phyloP scores from a whole-genome alignment of 2,797 vertebrate genomes.

The Onychomys leucogaster region DNA sequence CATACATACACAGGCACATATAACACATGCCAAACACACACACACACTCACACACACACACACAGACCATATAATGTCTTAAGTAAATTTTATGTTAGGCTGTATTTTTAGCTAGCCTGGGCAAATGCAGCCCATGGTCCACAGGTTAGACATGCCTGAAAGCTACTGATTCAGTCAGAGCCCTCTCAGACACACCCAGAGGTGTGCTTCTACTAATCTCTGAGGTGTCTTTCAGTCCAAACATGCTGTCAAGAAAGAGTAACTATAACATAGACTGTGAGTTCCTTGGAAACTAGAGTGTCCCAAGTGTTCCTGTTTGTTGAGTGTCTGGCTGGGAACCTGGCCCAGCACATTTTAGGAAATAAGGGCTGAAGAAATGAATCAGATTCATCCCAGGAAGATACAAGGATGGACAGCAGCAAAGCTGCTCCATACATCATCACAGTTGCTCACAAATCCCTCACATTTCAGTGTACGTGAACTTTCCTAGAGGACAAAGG shows the following conservation, averaged over 20 bases:
- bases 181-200: not conserved
- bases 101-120: not conserved
- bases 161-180: not conserved
- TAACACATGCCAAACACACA: not conserved
- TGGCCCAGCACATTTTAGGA: not conserved
- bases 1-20: not conserved
- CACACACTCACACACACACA: not conserved
- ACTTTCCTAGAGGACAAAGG: fast-evolving
- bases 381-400: not conserved
- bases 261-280: not conserved
- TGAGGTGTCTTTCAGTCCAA: not conserved
- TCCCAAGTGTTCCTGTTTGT: fast-evolving
- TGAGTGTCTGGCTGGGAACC: not conserved
- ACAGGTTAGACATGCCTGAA: not conserved
- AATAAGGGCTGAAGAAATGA: fast-evolving
- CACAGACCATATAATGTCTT: not conserved
- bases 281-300: fast-evolving
- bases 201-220: not conserved
- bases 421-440: too few relatives aligned
- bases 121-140: not conserved
- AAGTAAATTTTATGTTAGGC: not conserved
- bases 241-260: not conserved
- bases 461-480: fast-evolving
- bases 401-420: not conserved
- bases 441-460: fast-evolving